Evolutionary conservation across 2,888 invertebrate species (phyloP), one percentile per base, ranked within the genome.

Genomic region (Machimus rusticus): DNA sequence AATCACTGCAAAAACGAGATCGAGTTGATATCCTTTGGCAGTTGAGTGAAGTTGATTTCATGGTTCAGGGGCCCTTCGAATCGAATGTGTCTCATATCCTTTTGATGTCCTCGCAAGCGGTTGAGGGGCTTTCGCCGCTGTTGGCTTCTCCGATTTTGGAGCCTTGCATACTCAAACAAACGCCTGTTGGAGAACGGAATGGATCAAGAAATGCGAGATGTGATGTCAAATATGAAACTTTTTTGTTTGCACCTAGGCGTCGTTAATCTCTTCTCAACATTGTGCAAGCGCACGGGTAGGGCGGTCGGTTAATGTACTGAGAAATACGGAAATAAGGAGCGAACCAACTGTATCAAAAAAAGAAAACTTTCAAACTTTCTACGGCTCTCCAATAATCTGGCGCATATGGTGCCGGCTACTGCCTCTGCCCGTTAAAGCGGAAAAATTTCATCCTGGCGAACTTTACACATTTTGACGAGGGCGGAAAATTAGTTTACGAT

Each of bases 21-120:
- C 43, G 51, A 79, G 46, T 79, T 79, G 79, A 79, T 28, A 79
- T 79, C 28, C 51, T 46, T 46, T 79, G 79, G 51, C 46, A 79
- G 79, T 79, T 46, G 51, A 79, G 79, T 51, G 79, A 79, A 79
- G 79, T 79, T 79, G 79, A 79, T 79, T 79, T 79, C 79, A 79
- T 79, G 79, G 79, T 79, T 51, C 51, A 79, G 31, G 51, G 16
- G 31, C 55, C 79, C 43, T 79, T 79, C 46, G 28, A 79, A 79
- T 79, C 79, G 79, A 79, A 79, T 79, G 79, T 79, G 51, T 79
- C 51, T 79, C 51, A 79, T 51, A 79, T 79, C 79, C 79, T 46
- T 79, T 51, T 79, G 79, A 79, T 43, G 79, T 79, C 12, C 46
- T 23, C 19, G 39, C 16, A 39, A 43, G 14, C 43, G 78, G 12